phyloP scores from a whole-genome alignment of 1,140 invertebrate species.

The Bemisia tabaci region DNA sequence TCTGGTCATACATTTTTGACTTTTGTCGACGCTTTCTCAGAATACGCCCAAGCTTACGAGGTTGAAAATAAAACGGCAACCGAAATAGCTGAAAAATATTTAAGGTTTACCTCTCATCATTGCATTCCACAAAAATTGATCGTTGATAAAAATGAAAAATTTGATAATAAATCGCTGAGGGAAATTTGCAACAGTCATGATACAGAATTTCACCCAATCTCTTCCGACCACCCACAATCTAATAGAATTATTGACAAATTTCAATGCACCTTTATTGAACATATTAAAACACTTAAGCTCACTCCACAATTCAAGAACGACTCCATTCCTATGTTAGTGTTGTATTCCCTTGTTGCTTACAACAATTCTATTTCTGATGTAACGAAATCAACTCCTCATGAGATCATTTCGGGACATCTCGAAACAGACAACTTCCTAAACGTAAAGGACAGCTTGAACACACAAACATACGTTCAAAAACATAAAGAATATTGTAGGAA shows the following conservation, averaged over 20 bases:
- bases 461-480: constrained; percentile 1
- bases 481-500: neutral
- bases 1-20: constrained; percentile 16
- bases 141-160: constrained; percentile 19
- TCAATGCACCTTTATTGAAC: constrained; percentile 22
- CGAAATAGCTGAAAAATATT: constrained; percentile 17
- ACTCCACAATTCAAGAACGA: constrained; percentile 12
- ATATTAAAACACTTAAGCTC: constrained; percentile 16
- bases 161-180: constrained; percentile 18
- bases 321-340: constrained; percentile 13
- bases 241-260: constrained; percentile 19
- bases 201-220: constrained; percentile 19
- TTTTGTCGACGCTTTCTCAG: constrained; percentile 26
- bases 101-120: constrained; percentile 19
- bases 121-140: constrained; percentile 18
- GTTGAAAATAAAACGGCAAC: constrained; percentile 14
- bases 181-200: constrained; percentile 19
- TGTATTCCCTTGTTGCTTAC: constrained; percentile 17
- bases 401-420: constrained; percentile 3
- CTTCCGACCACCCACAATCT: constrained; percentile 16
- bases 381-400: constrained; percentile 15
- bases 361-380: constrained; percentile 21
- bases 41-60: constrained; percentile 23
- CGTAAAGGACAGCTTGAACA: neutral
- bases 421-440: constrained; percentile 1